Evolutionary conservation across 2,797 vertebrate species (phyloP).

Genomic region (Sebastes jordani): DNA sequence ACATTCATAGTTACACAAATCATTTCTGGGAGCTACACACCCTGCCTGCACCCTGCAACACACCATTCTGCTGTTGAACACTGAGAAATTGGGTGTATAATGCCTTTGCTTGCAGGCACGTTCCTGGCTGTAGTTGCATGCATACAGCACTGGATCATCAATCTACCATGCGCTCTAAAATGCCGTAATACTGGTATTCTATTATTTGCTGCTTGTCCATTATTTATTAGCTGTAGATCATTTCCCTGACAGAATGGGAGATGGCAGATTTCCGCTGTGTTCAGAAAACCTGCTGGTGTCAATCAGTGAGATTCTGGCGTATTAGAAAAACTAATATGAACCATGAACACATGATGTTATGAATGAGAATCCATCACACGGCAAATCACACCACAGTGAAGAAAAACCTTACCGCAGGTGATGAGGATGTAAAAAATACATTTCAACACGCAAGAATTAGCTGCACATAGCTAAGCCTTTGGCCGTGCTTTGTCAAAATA

Average conservation of each 20-base stretch:
- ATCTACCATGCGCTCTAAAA: constrained; percentile 52
- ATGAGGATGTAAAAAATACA: constrained; percentile 33
- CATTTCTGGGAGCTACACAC: constrained; percentile 2
- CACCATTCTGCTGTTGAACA: constrained; percentile 31
- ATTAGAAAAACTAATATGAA: constrained; percentile 42
- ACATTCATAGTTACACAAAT: constrained; percentile 37
- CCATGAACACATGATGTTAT: constrained; percentile 34
- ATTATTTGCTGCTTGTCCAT: constrained; percentile 68
- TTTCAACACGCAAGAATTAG: constrained; percentile 41
- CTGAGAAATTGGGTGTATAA: constrained; percentile 42
- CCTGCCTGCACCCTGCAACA: constrained; percentile 11
- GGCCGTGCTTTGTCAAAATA: constrained; percentile 46
- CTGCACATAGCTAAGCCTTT: constrained; percentile 42
- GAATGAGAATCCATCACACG: constrained; percentile 45
- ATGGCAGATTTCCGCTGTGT: constrained; percentile 39
- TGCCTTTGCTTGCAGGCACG: constrained; percentile 45
- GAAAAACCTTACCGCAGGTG: constrained; percentile 47
- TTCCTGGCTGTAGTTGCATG: constrained; percentile 35
- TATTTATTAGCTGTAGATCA: constrained; percentile 70
- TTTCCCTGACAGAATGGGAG: constrained; percentile 32
- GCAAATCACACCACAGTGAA: constrained; percentile 47
- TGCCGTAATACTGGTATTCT: constrained; percentile 50
- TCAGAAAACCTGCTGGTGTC: constrained; percentile 41
- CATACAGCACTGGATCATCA: constrained; percentile 39
- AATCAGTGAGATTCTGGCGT: constrained; percentile 31